phyloP scores from a whole-genome alignment of 1,140 invertebrate genomes.

The Zaprionus gabonicus region DNA sequence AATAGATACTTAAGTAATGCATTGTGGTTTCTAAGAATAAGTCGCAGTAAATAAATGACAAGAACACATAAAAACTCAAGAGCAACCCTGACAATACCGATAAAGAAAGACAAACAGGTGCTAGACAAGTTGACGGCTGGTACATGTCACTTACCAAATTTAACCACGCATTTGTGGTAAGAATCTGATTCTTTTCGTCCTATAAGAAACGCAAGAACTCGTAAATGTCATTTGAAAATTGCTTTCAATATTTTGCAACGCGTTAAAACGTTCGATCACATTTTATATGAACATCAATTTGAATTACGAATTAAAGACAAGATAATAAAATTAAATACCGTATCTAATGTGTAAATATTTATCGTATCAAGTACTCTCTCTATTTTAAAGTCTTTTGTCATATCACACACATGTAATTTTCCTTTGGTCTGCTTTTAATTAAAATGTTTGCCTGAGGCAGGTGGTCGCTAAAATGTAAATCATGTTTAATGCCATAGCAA shows the following conservation, averaged over 20 bases:
- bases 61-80: conserved; percentile 16
- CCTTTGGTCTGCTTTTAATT: not conserved
- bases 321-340: not conserved
- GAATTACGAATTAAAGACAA: not conserved
- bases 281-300: not conserved
- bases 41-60: conserved; percentile 42
- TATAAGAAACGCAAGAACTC: conserved; percentile 85
- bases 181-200: conserved; percentile 95
- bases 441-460: conserved; percentile 3
- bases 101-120: conserved; percentile 59
- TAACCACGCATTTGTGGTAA: conserved; percentile 98
- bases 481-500: not conserved
- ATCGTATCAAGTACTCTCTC: not conserved
- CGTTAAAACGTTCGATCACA: not conserved
- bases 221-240: conserved; percentile 58
- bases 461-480: not conserved
- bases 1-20: conserved; percentile 42
- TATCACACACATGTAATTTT: not conserved
- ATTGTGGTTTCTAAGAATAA: conserved; percentile 56
- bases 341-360: not conserved
- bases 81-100: conserved; percentile 14
- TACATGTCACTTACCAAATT: conserved; percentile 96
- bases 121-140: conserved; percentile 84
- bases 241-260: conserved; percentile 2
- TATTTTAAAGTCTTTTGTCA: not conserved